phyloP scores from a whole-genome alignment of 2,797 vertebrate genomes.

The Nothura maculosa region DNA sequence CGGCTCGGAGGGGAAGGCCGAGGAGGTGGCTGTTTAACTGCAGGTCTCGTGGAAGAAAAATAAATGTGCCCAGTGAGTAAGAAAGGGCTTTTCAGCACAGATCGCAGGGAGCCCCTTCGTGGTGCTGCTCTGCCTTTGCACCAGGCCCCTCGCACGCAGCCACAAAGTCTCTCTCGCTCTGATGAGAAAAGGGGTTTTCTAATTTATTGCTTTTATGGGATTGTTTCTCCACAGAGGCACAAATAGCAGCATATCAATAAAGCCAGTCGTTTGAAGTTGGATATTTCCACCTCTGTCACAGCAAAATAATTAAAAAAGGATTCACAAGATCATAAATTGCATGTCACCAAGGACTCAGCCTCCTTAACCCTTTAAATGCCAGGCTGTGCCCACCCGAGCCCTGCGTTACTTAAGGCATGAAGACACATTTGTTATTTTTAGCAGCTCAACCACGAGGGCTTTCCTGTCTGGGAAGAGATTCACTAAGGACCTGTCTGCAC shows the following conservation, averaged over 20 bases:
- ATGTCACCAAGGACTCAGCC: slow-evolving; percentile 67
- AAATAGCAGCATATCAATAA: slow-evolving; percentile 78
- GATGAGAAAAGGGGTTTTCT: slow-evolving; percentile 78
- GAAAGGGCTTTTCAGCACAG: slow-evolving; percentile 5
- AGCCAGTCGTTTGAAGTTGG: slow-evolving; percentile 74
- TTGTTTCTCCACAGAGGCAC: slow-evolving; percentile 76
- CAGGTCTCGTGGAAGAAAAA: background rate
- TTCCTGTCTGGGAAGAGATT: slow-evolving; percentile 40
- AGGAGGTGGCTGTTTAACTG: background rate
- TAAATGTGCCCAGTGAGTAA: background rate
- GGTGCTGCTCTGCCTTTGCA: slow-evolving; percentile 65
- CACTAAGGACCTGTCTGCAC: slow-evolving; percentile 17
- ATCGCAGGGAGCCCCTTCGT: slow-evolving; percentile 61
- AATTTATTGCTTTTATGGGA: slow-evolving; percentile 78
- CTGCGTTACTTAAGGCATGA: background rate
- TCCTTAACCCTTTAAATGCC: slow-evolving; percentile 71
- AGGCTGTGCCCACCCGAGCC: slow-evolving; percentile 31
- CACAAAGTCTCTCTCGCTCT: slow-evolving; percentile 68
- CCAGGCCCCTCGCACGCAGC: slow-evolving; percentile 42
- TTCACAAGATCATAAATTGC: slow-evolving; percentile 79
- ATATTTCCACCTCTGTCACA: slow-evolving; percentile 76
- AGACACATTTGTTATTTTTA: slow-evolving; percentile 44
- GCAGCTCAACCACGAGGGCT: background rate
- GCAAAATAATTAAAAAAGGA: slow-evolving; percentile 84
- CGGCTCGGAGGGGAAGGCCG: fast-evolving